phyloP scores from a whole-genome alignment of 1,140 invertebrate genomes.

The Cecropterus lyciades region DNA sequence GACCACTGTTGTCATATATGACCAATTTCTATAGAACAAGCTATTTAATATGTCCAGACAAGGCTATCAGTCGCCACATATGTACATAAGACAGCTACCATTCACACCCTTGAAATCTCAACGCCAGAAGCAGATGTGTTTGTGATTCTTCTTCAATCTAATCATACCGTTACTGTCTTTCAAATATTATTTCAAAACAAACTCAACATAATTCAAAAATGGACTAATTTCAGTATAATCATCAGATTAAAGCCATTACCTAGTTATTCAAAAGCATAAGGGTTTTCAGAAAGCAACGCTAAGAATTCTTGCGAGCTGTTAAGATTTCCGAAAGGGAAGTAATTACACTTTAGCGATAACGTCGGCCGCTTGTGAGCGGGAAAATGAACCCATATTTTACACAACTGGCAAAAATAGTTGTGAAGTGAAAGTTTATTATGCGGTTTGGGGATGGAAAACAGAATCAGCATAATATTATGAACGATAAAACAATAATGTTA shows the following conservation, averaged over 20 bases:
- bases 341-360: conserved; percentile 38
- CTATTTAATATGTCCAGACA: no score
- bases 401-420: conserved; percentile 35
- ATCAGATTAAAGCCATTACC: conserved; percentile 34
- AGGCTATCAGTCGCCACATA: no score
- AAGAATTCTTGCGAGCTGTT: conserved; percentile 36
- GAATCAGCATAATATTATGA: no score
- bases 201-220: background rate
- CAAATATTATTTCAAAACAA: no score
- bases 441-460: background rate
- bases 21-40: no score
- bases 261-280: conserved; percentile 31
- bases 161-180: no score
- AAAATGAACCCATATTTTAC: conserved; percentile 37
- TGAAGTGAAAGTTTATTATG: conserved; percentile 19
- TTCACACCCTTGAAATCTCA: no score
- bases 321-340: conserved; percentile 38
- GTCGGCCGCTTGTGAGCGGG: conserved; percentile 28
- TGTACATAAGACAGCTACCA: no score
- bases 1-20: no score
- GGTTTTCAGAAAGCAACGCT: conserved; percentile 30
- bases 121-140: no score
- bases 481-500: no score
- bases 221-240: conserved; percentile 5
- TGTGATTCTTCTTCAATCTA: no score